These are phyloP conservation scores for Eudasyphora cyanicolor DNA, from an alignment of 2,888 invertebrate genomes.

Conservation along the genomic window DNA sequence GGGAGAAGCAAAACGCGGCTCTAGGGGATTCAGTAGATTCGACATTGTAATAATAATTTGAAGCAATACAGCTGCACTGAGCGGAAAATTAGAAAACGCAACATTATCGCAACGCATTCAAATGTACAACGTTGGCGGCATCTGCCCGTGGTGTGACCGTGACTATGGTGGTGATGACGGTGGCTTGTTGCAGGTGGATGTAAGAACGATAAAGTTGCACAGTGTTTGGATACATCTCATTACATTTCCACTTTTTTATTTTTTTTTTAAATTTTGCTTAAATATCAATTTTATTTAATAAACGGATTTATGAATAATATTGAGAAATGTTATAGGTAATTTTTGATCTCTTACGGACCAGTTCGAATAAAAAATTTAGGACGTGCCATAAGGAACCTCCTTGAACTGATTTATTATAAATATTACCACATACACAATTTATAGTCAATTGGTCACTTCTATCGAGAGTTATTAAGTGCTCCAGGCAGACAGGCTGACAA, in stretches of 20 bases:
- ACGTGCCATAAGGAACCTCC: no score
- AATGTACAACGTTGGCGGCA: conserved; percentile 18
- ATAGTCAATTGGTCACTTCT: no score
- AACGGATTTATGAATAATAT: no score
- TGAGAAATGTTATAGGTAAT: no score
- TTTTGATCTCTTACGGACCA: no score
- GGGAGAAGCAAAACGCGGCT: neutral
- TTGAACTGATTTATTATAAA: no score
- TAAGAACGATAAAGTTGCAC: neutral
- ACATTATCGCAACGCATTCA: conserved; percentile 45
- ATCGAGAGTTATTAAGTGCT: no score
- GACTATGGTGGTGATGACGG: neutral
- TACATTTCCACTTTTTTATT: neutral
- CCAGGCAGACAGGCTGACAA: no score
- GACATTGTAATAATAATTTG: conserved; percentile 29
- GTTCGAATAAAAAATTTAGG: no score
- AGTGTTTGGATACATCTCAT: neutral
- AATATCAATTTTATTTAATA: no score
- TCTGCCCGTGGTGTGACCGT: neutral
- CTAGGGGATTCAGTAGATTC: neutral
- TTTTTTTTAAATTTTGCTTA: no score
- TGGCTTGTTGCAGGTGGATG: conserved; percentile 3
- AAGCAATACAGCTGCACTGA: conserved; percentile 46
- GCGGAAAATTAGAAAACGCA: conserved; percentile 57
- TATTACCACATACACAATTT: no score